Base-by-base conservation (phyloP, 2,113 vertebrate species). In the Cyrtonyx montezumae region DNA sequence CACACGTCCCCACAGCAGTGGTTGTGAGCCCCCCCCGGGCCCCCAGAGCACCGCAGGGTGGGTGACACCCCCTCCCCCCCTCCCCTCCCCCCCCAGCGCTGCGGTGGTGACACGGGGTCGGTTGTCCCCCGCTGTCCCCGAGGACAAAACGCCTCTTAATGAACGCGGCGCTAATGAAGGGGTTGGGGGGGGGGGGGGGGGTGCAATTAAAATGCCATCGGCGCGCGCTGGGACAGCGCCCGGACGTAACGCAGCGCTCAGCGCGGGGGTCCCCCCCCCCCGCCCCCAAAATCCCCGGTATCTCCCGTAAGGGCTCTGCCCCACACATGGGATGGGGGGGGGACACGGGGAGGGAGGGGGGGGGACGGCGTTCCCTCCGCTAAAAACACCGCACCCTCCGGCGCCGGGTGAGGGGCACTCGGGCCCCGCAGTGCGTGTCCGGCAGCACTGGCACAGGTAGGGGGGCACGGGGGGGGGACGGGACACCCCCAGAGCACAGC, bases 141-240 rank as follows among this genome's bases (percentile, higher is more conserved):
- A 8, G 6, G 49, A 62, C 81, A 93, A 85, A 89, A 91, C 89
- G 88, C 67, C 81, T 62, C 77, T 93, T 93, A 93, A 95, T 86
- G 81, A 95, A 83, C 88, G 42, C 36, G 68, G 88, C 73, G 10
- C 77, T 95, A 89, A 91, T 30, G 81, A 93, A 58, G 83, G 71
- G 37, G 37, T 40, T 40, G 37, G 40, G 40, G 40, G 40, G 40
- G 40, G 40, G 40, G 40, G 40, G 10, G 84, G 45, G 46, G 71
- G 61, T 34, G 71, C 62, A 91, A 95, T 95, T 95, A 95, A 95
- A 90, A 90, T 87, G 58, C 22, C 26, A 2, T 15, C 26, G 4
- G 25, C 51, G 25, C 7, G 14, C 25, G 13, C 14, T 53, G 51
- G 51, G 51, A 28, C 25, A 23, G 25, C 6, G 49, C 49, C 25